These are phyloP conservation scores for Clitarchus hookeri DNA, from an alignment of 2,888 invertebrate species.

Conservation along the genomic window DNA sequence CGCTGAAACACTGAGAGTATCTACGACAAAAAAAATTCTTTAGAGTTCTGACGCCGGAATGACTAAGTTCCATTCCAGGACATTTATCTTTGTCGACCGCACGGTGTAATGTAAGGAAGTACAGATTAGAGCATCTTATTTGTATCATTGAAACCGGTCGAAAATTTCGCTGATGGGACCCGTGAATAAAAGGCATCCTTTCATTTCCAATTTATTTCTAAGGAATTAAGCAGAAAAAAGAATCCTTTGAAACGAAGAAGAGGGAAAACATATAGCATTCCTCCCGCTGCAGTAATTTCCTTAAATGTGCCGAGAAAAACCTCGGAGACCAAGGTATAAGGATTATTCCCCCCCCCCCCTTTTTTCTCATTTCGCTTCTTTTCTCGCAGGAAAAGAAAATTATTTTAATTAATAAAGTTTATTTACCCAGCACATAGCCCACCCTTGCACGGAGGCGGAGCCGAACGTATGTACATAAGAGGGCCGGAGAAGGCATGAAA, in stretches of 20 bases:
- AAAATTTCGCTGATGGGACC: neutral
- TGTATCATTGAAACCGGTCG: constrained; percentile 6
- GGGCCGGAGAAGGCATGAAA: neutral
- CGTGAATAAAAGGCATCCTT: neutral
- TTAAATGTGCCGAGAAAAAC: constrained; percentile 8
- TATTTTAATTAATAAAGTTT: constrained; percentile 14
- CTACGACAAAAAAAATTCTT: too few relatives aligned
- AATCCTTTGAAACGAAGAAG: neutral
- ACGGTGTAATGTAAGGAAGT: neutral
- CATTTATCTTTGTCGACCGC: constrained; percentile 8
- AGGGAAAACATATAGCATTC: neutral
- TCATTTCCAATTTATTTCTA: constrained; percentile 2
- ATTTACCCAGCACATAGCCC: neutral
- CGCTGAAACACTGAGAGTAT: too few relatives aligned
- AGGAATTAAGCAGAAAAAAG: neutral
- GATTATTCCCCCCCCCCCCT: neutral
- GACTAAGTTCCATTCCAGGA: neutral
- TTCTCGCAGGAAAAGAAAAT: neutral
- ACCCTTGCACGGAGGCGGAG: neutral
- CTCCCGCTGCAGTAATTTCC: constrained; percentile 6
- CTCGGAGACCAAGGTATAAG: neutral
- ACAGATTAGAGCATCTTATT: constrained; percentile 4
- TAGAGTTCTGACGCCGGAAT: too few relatives aligned
- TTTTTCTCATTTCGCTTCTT: neutral
- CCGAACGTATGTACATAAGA: constrained; percentile 12